Evolutionary conservation across 2,797 vertebrate genomes (phyloP).

Genomic region (Epinephelus coioides): DNA sequence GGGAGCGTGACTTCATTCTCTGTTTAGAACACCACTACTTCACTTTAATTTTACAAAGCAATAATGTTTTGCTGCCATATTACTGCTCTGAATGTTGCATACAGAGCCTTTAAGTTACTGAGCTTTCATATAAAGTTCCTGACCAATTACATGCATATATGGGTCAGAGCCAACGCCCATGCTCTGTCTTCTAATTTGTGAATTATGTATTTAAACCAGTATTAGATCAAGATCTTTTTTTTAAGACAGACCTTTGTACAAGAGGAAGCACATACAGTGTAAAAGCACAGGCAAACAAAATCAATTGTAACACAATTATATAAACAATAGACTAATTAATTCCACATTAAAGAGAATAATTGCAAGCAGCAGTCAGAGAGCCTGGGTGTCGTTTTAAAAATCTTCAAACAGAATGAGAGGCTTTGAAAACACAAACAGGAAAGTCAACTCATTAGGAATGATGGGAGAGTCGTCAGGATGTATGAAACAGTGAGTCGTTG

Average conservation of each 20-base stretch:
- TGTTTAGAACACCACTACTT: too few relatives aligned
- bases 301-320: neutral
- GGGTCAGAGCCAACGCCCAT: neutral
- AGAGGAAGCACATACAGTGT: neutral
- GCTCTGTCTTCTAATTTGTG: neutral
- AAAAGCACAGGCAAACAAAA: neutral
- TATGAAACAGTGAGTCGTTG: slow-evolving; percentile 10
- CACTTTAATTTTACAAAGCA: too few relatives aligned
- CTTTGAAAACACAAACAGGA: neutral
- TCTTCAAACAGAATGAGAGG: neutral
- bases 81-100: too few relatives aligned
- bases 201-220: neutral
- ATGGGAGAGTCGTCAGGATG: neutral
- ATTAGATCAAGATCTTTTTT: neutral
- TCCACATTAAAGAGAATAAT: neutral
- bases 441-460: neutral
- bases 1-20: too few relatives aligned
- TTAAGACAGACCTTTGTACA: neutral
- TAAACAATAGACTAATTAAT: neutral
- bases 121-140: neutral
- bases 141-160: neutral
- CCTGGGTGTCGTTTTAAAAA: neutral
- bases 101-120: neutral
- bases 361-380: neutral
- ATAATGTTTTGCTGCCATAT: too few relatives aligned